Evolutionary conservation across 2,888 invertebrate genomes (phyloP).

Genomic region (Eurytoma californica): DNA sequence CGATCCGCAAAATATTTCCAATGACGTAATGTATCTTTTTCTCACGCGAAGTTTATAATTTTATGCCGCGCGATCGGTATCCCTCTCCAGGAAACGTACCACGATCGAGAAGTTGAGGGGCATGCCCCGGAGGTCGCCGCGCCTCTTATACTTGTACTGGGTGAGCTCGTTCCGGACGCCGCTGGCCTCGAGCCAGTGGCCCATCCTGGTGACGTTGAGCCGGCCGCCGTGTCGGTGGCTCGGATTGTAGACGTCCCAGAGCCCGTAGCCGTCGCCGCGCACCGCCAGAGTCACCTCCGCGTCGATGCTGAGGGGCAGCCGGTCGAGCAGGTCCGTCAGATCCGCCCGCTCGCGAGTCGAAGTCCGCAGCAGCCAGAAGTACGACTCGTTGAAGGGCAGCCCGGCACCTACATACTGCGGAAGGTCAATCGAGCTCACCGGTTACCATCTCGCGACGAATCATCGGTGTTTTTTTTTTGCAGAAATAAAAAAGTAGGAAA

Average conservation of each 20-base stretch:
- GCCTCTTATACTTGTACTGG: conserved; percentile 66
- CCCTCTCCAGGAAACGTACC: conserved; percentile 57
- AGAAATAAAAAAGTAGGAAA: too few species aligned
- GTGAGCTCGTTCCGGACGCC: conserved; percentile 60
- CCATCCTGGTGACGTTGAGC: conserved; percentile 64
- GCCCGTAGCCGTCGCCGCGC: conserved; percentile 51
- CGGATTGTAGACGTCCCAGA: conserved; percentile 67
- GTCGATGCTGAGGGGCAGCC: conserved; percentile 62
- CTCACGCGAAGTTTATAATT: too few species aligned
- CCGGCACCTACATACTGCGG: conserved; percentile 57
- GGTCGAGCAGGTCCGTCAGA: conserved; percentile 47
- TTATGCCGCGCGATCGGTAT: too few species aligned
- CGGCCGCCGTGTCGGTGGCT: conserved; percentile 64
- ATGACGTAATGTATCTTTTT: too few species aligned
- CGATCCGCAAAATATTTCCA: too few species aligned
- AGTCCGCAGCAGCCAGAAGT: conserved; percentile 64
- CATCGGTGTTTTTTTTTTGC: too few species aligned
- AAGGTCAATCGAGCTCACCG: too few species aligned
- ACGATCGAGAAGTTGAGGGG: conserved; percentile 63
- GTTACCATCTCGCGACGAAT: too few species aligned
- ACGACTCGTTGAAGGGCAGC: conserved; percentile 65
- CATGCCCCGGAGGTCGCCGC: conserved; percentile 63
- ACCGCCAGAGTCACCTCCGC: conserved; percentile 64
- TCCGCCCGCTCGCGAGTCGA: conserved; percentile 46
- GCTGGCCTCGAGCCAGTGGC: conserved; percentile 59